These are phyloP conservation scores for Pogoniulus pusillus DNA, from an alignment of 2,797 vertebrate genomes.

Conservation along the genomic window DNA sequence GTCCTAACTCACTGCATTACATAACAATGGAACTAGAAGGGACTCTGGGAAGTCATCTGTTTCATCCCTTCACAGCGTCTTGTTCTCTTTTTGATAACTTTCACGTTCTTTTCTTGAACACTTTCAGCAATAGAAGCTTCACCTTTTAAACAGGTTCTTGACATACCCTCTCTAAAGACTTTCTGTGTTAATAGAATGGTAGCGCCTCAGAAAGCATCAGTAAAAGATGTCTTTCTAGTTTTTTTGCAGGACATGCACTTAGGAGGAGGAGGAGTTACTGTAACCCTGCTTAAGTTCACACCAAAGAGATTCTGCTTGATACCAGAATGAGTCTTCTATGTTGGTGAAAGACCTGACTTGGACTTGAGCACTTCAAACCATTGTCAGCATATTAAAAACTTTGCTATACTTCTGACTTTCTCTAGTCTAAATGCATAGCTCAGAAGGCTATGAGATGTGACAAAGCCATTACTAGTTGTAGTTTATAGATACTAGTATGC, in stretches of 20 bases:
- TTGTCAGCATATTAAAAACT: not conserved
- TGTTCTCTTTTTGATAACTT: not conserved
- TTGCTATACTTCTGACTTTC: not conserved
- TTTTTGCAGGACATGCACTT: not conserved
- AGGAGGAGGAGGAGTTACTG: not conserved
- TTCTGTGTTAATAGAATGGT: not conserved
- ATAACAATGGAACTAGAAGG: not conserved
- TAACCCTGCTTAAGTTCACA: not conserved
- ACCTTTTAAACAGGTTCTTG: not conserved
- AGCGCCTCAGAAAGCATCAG: not conserved
- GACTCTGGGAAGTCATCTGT: not conserved
- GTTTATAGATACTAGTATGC: not conserved
- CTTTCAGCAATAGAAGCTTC: not conserved
- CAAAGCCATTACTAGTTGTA: not conserved
- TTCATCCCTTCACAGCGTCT: not conserved
- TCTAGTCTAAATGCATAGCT: not conserved
- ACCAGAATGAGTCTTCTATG: not conserved
- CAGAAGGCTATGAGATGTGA: not conserved
- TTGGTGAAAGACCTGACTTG: not conserved
- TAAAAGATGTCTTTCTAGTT: not conserved
- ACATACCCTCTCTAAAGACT: not conserved
- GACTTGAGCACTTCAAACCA: not conserved
- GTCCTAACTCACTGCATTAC: not conserved
- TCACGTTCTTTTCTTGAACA: not conserved
- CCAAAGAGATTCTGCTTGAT: not conserved